phyloP scores from a whole-genome alignment of 2,888 invertebrate genomes.

The Lithophane socia region DNA sequence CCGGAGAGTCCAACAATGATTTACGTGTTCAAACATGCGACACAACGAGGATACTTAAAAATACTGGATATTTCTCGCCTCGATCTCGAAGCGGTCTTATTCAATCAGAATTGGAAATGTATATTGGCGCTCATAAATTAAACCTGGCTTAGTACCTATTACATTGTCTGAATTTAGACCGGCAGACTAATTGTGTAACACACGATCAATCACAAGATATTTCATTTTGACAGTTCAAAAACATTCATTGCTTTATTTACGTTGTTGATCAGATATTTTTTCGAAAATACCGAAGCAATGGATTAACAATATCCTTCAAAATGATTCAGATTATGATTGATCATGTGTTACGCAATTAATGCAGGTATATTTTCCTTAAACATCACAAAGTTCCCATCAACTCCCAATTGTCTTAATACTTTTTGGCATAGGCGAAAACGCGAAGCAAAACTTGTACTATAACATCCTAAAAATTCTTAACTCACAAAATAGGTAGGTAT shows the following conservation, averaged over 20 bases:
- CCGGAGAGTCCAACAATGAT: neutral
- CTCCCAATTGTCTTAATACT: slow-evolving; percentile 1
- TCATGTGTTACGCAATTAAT: too few relatives aligned
- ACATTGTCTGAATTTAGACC: neutral
- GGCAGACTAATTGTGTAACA: too few relatives aligned
- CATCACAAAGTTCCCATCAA: neutral
- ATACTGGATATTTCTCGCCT: neutral
- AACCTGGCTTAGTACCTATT: slow-evolving; percentile 18
- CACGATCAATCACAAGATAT: too few relatives aligned
- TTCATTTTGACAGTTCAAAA: too few relatives aligned
- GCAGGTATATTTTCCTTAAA: neutral
- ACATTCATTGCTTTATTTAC: too few relatives aligned
- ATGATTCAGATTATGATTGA: too few relatives aligned
- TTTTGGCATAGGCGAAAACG: slow-evolving; percentile 9
- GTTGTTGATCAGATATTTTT: too few relatives aligned
- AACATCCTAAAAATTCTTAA: slow-evolving; percentile 34
- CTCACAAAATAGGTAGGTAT: slow-evolving; percentile 9
- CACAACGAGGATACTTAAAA: neutral
- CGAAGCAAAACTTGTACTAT: slow-evolving; percentile 17
- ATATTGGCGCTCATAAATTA: slow-evolving; percentile 12
- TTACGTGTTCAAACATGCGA: neutral
- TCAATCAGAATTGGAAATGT: slow-evolving; percentile 18
- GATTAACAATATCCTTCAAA: too few relatives aligned
- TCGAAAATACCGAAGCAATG: too few relatives aligned
- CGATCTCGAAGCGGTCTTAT: neutral